Evolutionary conservation across 2,113 vertebrate genomes (phyloP).

Genomic region (Orcinus orca): DNA sequence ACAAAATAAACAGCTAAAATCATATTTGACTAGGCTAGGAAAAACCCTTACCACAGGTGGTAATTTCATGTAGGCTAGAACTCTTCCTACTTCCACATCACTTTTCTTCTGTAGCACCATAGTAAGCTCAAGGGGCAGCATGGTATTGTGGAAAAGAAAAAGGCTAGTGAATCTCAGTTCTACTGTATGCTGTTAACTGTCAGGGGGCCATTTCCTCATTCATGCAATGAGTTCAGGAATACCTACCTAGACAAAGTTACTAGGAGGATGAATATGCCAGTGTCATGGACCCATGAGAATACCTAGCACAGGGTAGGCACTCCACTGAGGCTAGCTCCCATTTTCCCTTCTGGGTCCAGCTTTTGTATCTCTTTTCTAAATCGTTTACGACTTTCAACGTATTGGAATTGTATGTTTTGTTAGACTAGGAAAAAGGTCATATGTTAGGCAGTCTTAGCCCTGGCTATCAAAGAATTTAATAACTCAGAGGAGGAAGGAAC

Average conservation of each 20-base stretch:
- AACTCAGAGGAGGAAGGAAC: background rate
- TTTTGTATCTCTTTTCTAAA: background rate
- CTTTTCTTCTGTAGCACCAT: background rate
- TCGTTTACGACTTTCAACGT: background rate
- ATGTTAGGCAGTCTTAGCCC: background rate
- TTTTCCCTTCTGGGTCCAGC: background rate
- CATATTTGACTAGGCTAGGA: background rate
- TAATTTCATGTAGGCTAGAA: background rate
- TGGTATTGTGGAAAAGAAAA: background rate
- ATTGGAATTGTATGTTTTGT: background rate
- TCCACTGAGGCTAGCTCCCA: background rate
- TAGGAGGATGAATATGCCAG: background rate
- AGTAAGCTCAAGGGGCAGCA: background rate
- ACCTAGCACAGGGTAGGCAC: background rate
- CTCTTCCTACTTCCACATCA: background rate
- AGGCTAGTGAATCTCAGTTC: background rate
- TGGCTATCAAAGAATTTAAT: background rate
- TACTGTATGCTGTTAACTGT: background rate
- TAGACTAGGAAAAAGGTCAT: background rate
- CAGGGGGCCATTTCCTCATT: background rate
- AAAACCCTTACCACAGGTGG: background rate
- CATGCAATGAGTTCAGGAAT: background rate
- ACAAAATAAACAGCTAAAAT: background rate
- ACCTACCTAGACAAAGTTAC: background rate
- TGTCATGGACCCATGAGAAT: background rate